These are phyloP conservation scores for Lemur catta DNA, from an alignment of 2,797 vertebrate species.

Conservation along the genomic window DNA sequence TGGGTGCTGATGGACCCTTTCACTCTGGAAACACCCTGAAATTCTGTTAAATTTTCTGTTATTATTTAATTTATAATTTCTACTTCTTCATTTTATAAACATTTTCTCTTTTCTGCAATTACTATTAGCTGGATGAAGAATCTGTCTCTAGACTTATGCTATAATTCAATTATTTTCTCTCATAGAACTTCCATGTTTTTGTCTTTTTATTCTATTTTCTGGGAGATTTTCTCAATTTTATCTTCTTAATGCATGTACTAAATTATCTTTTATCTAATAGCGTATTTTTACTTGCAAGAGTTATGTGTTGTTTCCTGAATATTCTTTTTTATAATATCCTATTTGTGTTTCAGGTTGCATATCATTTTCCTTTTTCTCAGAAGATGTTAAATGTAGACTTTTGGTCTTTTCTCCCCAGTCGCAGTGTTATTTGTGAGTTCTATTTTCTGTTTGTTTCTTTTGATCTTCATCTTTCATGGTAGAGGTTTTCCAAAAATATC, in stretches of 20 bases:
- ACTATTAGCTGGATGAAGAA: neutral
- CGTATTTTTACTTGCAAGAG: neutral
- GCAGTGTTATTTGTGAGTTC: neutral
- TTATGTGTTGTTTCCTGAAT: neutral
- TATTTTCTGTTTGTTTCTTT: constrained; percentile 20
- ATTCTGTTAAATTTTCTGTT: neutral
- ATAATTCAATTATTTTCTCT: neutral
- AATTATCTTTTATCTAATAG: neutral
- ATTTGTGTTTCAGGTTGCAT: neutral
- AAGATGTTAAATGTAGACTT: neutral
- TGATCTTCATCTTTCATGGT: neutral
- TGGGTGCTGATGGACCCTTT: neutral
- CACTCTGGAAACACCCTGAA: neutral
- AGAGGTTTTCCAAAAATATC: constrained; percentile 7
- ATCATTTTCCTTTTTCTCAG: constrained; percentile 1
- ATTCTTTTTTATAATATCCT: neutral
- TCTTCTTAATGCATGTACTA: neutral
- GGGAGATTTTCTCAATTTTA: neutral
- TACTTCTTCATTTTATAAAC: neutral
- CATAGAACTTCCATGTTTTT: neutral
- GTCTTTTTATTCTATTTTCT: neutral
- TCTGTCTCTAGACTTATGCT: neutral
- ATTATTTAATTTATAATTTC: constrained; percentile 16
- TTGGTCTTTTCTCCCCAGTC: neutral
- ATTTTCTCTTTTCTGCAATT: neutral